Evolutionary conservation across 1,140 invertebrate species (phyloP), one percentile per base, ranked within the genome.

Genomic region (Drosophila paulistorum): DNA sequence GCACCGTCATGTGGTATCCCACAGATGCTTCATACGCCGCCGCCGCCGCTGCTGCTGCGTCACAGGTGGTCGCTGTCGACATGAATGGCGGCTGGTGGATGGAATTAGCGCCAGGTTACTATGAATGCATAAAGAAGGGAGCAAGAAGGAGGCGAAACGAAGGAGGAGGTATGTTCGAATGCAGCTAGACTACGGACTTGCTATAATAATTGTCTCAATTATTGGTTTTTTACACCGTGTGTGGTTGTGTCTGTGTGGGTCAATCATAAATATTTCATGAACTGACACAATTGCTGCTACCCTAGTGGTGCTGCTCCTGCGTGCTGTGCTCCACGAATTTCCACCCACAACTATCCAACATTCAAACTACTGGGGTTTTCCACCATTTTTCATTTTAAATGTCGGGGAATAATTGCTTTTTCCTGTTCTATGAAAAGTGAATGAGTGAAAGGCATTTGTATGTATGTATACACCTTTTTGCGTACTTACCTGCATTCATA

Each of bases 261-360:
- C 78, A 91, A 90, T 90, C 85, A 84, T 91, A 90, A 91, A 91
- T 91, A 91, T 91, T 91, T 91, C 85, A 91, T 91, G 90, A 81
- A 86, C 81, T 58, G 74, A 77, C 74, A 76, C 74, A 76, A 65
- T 76, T 76, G 67, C 41, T 51, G 17, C 45, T 23, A 51, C 3
- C 45, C 58, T 20, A 74, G 73, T 74, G 26, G n/a, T 68, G 26
- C 30, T 30, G 17, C 39, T 70, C 74, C 74, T 77, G 74, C 74
- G 74, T 77, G 74, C 74, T 30, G 5, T 65, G 17, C 45, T 23
- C 17, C 45, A 51, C 60, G 59, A 77, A 74, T 76, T 67, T 26
- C 61, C 74, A 65, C 74, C 77, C 76, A 77, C 70, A 74, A 77
- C 74, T 73, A 75, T 68, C 59, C 75, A 76, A 33, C n/a, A 3